Conservation (phyloP, 2,113 vertebrate species). For the Entomyzon cyanotis region DNA sequence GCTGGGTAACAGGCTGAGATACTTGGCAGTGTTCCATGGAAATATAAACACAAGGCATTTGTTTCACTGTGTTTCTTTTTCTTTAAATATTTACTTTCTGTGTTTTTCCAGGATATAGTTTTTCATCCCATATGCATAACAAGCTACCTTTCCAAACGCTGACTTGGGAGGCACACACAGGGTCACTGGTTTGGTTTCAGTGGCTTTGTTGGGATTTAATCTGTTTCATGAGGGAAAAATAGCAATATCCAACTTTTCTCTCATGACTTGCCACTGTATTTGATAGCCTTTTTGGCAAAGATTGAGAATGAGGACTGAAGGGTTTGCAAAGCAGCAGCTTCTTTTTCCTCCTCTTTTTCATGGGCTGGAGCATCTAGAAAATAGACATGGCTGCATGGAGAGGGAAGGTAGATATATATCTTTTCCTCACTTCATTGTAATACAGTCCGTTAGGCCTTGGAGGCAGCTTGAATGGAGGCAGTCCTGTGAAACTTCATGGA, state of each 20-base stretch:
- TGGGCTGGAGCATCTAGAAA: not conserved
- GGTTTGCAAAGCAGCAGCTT: not conserved
- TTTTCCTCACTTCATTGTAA: not conserved
- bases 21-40: conserved; percentile 60
- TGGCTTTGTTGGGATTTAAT: not conserved
- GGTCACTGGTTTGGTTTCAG: not conserved
- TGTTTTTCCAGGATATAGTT: conserved; percentile 65
- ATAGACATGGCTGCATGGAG: not conserved
- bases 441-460: not conserved
- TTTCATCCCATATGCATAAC: conserved; percentile 59
- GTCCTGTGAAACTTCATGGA: not conserved
- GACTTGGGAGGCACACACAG: not conserved
- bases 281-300: not conserved
- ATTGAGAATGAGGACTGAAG: not conserved
- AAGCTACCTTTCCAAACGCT: conserved; percentile 47
- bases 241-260: not conserved
- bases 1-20: conserved; percentile 34
- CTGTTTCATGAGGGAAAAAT: not conserved
- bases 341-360: not conserved
- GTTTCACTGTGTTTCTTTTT: conserved; percentile 63
- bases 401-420: rapidly evolving
- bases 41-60: conserved; percentile 67
- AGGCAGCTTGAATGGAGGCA: not conserved
- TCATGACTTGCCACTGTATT: not conserved
- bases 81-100: conserved; percentile 77